phyloP scores from a whole-genome alignment of 2,113 vertebrate genomes.

The Cinclus cinclus region DNA sequence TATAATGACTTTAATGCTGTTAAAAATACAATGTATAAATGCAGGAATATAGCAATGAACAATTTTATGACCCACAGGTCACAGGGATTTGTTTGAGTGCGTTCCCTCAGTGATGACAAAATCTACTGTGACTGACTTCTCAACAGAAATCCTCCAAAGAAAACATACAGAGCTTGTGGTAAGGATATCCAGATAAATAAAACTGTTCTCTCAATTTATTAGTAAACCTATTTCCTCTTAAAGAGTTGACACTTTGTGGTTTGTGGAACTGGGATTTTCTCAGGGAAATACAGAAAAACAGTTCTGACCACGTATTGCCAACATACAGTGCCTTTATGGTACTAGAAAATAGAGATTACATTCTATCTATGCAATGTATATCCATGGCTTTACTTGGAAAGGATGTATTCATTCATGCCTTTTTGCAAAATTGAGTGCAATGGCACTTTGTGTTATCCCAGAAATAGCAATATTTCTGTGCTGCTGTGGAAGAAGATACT shows the following conservation, averaged over 20 bases:
- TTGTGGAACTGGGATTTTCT: neutral
- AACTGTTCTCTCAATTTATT: neutral
- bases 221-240: neutral
- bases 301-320: neutral
- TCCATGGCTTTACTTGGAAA: neutral
- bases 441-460: neutral
- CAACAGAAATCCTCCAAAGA: neutral
- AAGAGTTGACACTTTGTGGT: neutral
- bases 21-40: neutral
- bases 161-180: neutral
- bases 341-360: neutral
- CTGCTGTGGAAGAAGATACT: neutral
- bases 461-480: neutral
- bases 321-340: neutral
- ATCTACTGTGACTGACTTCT: neutral
- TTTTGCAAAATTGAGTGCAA: neutral
- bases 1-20: neutral
- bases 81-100: neutral
- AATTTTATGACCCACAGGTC: neutral
- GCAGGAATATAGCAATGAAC: neutral
- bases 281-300: neutral
- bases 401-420: fast-evolving
- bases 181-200: neutral
- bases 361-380: neutral
- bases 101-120: neutral